phyloP scores from a whole-genome alignment of 2,113 vertebrate genomes.

The Butorides virescens region DNA sequence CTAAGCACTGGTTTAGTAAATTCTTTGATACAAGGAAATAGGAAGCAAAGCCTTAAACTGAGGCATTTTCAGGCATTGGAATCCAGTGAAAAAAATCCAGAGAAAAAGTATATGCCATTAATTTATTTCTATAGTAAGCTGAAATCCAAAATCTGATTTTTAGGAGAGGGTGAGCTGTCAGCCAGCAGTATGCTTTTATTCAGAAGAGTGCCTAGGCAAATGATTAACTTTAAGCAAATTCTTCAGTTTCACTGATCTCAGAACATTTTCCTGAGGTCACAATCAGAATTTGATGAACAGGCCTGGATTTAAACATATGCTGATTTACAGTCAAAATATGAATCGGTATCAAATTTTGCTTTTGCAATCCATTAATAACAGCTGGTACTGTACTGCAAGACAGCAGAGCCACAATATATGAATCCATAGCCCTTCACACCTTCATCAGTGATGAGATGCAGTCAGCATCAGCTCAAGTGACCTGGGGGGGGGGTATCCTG shows the following conservation, averaged over 20 bases:
- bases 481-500: not conserved
- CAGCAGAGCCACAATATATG: not conserved
- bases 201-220: not conserved
- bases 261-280: not conserved
- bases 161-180: not conserved
- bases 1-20: not conserved
- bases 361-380: not conserved
- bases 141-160: not conserved
- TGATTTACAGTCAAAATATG: not conserved
- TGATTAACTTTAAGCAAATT: not conserved
- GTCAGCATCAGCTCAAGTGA: not conserved
- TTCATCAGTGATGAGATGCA: not conserved
- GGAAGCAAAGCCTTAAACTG: not conserved
- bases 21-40: not conserved
- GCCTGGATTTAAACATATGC: not conserved
- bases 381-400: not conserved
- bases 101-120: not conserved
- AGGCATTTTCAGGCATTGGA: not conserved
- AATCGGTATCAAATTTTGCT: not conserved
- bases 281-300: not conserved
- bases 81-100: not conserved
- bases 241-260: not conserved
- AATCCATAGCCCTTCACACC: not conserved
- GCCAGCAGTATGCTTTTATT: not conserved
- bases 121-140: not conserved